phyloP scores from a whole-genome alignment of 2,888 invertebrate genomes.

The Sarcophaga variegata region DNA sequence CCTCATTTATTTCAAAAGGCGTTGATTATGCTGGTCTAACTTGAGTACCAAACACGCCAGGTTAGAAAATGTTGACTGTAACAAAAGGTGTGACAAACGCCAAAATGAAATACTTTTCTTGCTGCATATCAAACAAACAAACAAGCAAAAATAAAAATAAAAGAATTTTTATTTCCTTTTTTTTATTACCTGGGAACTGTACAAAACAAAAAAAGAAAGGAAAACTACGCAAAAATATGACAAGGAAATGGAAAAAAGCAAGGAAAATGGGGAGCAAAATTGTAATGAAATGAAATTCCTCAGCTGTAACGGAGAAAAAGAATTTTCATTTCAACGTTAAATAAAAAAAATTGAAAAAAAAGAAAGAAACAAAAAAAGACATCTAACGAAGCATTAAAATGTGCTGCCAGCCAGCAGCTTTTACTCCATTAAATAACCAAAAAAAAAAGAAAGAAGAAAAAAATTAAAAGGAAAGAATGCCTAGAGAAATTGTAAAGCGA shows the following conservation, averaged over 20 bases:
- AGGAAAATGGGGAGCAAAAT: slow-evolving; percentile 26
- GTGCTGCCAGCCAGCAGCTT: slow-evolving; percentile 61
- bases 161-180: slow-evolving; percentile 31
- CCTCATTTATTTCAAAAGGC: slow-evolving; percentile 80
- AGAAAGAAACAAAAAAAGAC: slow-evolving; percentile 17
- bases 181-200: slow-evolving; percentile 1
- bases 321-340: slow-evolving; percentile 57
- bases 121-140: slow-evolving; percentile 60
- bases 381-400: slow-evolving; percentile 66
- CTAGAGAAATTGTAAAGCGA: slow-evolving; percentile 11
- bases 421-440: slow-evolving; percentile 58
- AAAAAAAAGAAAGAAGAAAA: slow-evolving; percentile 4
- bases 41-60: slow-evolving; percentile 4
- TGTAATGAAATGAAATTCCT: slow-evolving; percentile 67
- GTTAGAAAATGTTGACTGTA: slow-evolving; percentile 74
- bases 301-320: slow-evolving; percentile 57
- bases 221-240: slow-evolving; percentile 16
- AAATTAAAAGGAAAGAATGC: slow-evolving; percentile 32
- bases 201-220: background rate
- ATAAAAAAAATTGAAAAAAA: too few species aligned
- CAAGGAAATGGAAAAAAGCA: slow-evolving; percentile 17
- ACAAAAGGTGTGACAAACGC: slow-evolving; percentile 78
- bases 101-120: slow-evolving; percentile 70
- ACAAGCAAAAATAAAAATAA: too few species aligned
- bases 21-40: slow-evolving; percentile 71